phyloP scores from a whole-genome alignment of 2,888 invertebrate genomes.

The Punctoribates punctum region DNA sequence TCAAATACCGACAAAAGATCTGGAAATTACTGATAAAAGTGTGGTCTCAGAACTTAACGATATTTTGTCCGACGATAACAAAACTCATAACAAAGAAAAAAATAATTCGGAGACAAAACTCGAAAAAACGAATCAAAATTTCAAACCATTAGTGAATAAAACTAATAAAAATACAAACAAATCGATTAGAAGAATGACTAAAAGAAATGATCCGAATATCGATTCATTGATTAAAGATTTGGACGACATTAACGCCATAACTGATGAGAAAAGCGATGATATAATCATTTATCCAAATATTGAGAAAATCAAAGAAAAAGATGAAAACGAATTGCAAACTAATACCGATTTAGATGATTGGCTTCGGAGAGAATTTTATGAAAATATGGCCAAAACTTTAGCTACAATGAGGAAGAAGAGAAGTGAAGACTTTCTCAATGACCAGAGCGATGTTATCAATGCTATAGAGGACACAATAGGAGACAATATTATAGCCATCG shows the following conservation, averaged over 20 bases:
- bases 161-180: background rate
- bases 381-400: constrained; percentile 47
- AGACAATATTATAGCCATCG: constrained; percentile 20
- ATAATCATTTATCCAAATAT: background rate
- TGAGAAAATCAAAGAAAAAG: background rate
- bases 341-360: constrained; percentile 44
- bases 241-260: background rate
- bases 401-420: constrained; percentile 46
- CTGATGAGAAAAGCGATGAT: background rate
- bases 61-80: constrained; percentile 17
- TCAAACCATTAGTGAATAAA: background rate
- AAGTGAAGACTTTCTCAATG: constrained; percentile 26
- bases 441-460: background rate
- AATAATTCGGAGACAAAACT: background rate
- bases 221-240: background rate
- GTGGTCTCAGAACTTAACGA: constrained; percentile 7
- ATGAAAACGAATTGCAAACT: background rate
- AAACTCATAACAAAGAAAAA: background rate
- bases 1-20: background rate
- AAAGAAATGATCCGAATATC: constrained; percentile 5
- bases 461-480: background rate
- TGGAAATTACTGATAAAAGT: background rate
- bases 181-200: background rate
- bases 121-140: background rate
- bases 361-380: constrained; percentile 47